Percentiles rank a stretch among this genome's conserved stretches.
phyloP scores from a whole-genome alignment of 2,888 invertebrate genomes.

The Xestia ashworthii region DNA sequence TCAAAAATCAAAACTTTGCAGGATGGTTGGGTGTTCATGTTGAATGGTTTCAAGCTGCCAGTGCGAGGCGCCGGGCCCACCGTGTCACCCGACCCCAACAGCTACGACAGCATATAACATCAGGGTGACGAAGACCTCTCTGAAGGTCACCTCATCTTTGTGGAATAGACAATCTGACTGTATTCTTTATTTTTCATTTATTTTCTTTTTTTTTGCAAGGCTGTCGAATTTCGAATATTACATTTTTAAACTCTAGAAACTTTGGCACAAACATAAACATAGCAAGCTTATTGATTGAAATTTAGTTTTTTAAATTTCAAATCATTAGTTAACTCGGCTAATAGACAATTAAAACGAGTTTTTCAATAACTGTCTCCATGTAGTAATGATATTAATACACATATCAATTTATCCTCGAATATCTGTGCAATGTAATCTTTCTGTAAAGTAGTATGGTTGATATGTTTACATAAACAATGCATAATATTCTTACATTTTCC shows the following conservation, averaged over 20 bases:
- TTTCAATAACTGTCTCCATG: constrained; percentile 17
- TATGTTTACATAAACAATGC: constrained; percentile 14
- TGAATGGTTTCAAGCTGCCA: constrained; percentile 91
- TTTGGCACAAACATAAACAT: constrained; percentile 37
- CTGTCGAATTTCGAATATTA: constrained; percentile 14
- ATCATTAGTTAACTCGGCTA: constrained; percentile 8
- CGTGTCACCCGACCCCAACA: constrained; percentile 86
- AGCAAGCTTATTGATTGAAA: constrained; percentile 10
- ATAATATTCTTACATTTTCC: constrained; percentile 23
- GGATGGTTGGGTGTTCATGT: constrained; percentile 92
- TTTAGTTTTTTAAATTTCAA: constrained; percentile 31
- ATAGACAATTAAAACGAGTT: constrained; percentile 14
- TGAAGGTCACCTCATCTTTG: constrained; percentile 82
- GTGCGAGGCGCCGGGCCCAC: constrained; percentile 78
- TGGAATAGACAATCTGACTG: constrained; percentile 76
- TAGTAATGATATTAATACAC: constrained; percentile 34
- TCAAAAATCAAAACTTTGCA: constrained; percentile 84
- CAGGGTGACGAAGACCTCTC: constrained; percentile 76
- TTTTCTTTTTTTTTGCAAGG: constrained; percentile 41
- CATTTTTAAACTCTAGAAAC: background rate
- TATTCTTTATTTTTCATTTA: constrained; percentile 45
- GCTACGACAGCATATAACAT: constrained; percentile 90
- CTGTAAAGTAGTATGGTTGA: background rate
- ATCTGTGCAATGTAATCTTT: constrained; percentile 9
- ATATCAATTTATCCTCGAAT: constrained; percentile 11